Conservation (phyloP, 1,140 invertebrate genomes). For the Leucophenga varia region DNA sequence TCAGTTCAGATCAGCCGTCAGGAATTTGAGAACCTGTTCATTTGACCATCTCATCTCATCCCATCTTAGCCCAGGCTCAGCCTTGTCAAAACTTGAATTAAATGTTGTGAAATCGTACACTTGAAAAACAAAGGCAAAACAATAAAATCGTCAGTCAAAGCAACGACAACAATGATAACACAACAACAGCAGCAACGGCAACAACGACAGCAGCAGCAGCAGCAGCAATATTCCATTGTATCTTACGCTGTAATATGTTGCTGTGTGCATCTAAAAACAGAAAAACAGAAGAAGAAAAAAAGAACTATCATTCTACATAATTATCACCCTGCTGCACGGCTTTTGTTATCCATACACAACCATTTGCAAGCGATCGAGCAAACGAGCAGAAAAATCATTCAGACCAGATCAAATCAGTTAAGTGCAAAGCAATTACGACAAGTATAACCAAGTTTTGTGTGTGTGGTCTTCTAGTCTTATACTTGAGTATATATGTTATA, state of each 20-base stretch:
- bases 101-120: conserved; percentile 55
- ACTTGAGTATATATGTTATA: too few relatives aligned
- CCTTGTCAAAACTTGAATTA: conserved; percentile 44
- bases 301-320: conserved; percentile 52
- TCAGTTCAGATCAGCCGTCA: conserved; percentile 29
- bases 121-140: conserved; percentile 28
- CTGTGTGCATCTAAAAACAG: too few relatives aligned
- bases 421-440: conserved; percentile 20
- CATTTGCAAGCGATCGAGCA: too few relatives aligned
- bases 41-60: too few relatives aligned
- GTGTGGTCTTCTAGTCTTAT: conserved; percentile 25
- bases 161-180: too few relatives aligned
- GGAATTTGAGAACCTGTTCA: conserved; percentile 35
- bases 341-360: neutral
- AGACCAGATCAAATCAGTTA: too few relatives aligned
- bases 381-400: too few relatives aligned
- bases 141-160: neutral
- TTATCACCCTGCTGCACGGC: conserved; percentile 30
- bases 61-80: too few relatives aligned
- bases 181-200: conserved; percentile 8
- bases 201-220: too few relatives aligned
- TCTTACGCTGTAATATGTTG: too few relatives aligned
- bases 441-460: conserved; percentile 11
- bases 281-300: too few relatives aligned
- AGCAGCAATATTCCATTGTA: too few relatives aligned